Evolutionary conservation across 2,888 invertebrate genomes (phyloP).

Genomic region (Acronicta psi): DNA sequence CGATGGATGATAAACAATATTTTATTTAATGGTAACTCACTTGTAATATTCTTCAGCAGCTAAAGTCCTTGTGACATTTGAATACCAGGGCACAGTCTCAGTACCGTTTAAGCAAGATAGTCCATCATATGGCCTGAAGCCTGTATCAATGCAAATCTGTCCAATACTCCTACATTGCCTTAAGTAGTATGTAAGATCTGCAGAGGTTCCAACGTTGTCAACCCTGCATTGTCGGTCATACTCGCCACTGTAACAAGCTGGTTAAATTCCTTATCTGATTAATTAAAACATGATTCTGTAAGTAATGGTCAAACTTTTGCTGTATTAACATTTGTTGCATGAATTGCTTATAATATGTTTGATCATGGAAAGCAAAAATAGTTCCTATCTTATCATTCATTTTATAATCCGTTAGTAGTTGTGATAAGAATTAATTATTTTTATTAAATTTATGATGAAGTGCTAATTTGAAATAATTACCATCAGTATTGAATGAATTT

Average conservation of each 20-base stretch:
- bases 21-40: conserved; percentile 74
- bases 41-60: conserved; percentile 92
- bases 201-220: conserved; percentile 69
- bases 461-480: conserved; percentile 88
- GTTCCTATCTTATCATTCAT: too few relatives aligned
- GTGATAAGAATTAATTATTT: too few relatives aligned
- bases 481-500: conserved; percentile 88
- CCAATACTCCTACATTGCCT: conserved; percentile 83
- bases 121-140: conserved; percentile 78
- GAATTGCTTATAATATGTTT: too few relatives aligned
- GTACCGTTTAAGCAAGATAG: conserved; percentile 80
- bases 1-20: conserved; percentile 14
- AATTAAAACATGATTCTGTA: background rate
- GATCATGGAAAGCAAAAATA: too few relatives aligned
- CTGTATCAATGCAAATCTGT: conserved; percentile 82
- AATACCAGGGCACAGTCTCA: conserved; percentile 80
- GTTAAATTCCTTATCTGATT: conserved; percentile 10
- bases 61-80: conserved; percentile 86
- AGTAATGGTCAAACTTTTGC: too few relatives aligned
- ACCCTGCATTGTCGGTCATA: conserved; percentile 87
- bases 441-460: too few relatives aligned
- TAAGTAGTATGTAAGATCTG: conserved; percentile 87
- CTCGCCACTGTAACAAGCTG: conserved; percentile 91
- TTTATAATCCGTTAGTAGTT: too few relatives aligned
- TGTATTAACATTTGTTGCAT: too few relatives aligned